A percentile compares a stretch with the other conserved stretches of the same genome.
Conservation (phyloP, 2,797 vertebrate genomes). For the Toxotes lorentzi region DNA sequence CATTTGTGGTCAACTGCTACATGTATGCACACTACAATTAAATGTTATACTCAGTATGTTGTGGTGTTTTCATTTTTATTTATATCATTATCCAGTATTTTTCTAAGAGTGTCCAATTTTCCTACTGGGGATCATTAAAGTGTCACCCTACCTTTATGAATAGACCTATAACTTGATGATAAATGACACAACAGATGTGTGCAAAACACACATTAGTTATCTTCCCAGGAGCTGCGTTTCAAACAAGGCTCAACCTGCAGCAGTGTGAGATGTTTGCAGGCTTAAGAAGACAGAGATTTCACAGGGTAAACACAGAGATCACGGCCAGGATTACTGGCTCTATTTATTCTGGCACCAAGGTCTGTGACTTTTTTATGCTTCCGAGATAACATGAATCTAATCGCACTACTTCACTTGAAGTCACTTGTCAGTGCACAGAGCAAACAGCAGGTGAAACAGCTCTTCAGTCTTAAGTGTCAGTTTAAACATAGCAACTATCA, state of each 20-base stretch:
- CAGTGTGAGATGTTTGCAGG: constrained; percentile 33
- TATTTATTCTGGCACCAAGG: constrained; percentile 53
- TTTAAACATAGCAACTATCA: constrained; percentile 43
- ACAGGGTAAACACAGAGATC: constrained; percentile 41
- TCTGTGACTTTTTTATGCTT: constrained; percentile 40
- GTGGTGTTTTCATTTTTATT: not conserved
- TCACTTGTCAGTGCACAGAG: constrained; percentile 25
- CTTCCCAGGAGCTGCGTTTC: constrained; percentile 10
- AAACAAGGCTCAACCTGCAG: constrained; percentile 45
- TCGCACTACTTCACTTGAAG: constrained; percentile 45
- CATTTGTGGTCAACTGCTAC: not conserved
- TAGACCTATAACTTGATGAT: not conserved
- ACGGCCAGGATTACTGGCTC: constrained; percentile 48
- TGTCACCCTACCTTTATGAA: not conserved
- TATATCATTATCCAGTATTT: not conserved
- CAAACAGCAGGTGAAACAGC: constrained; percentile 35
- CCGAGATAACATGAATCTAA: constrained; percentile 52
- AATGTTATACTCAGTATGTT: not conserved
- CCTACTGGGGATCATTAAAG: not conserved
- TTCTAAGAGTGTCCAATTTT: not conserved
- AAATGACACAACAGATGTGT: fast-evolving
- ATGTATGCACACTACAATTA: not conserved
- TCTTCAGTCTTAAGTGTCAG: constrained; percentile 41
- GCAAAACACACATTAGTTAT: not conserved
- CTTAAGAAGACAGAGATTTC: constrained; percentile 20